Evolutionary conservation across 2,888 invertebrate genomes (phyloP), one percentile per base, ranked within the genome.

Genomic region (Iphiclides podalirius): DNA sequence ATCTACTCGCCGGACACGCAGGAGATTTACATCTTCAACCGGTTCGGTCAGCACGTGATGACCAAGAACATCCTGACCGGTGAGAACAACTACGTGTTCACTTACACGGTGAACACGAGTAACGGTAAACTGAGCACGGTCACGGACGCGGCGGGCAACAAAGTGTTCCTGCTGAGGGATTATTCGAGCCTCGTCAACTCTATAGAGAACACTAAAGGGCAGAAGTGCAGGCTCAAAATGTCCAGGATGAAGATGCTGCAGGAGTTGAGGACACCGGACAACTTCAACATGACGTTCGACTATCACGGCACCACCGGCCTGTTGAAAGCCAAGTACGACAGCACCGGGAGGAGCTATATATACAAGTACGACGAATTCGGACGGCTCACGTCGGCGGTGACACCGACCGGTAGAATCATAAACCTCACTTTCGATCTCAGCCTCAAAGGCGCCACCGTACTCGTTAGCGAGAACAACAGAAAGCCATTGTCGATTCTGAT

Each of bases 311-410:
- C 96, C 0, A 95, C 96, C 0, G 98, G 97, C 0, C 86, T 98
- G 33, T 83, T 98, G 26, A 95, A 95, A 72, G 95, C 96, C 0
- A 96, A 96, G 72, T 90, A 96, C 9, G 97, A 97, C 67, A 95
- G 96, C 53, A 96, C 96, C 1, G 97, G 97, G 1, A 90, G 97
- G 57, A 96, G 96, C 61, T 96, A 96, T 70, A 95, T 97, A 13
- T 98, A 98, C 75, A 95, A 96, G 68, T 98, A 98, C 67, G 98
- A 98, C 70, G 96, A 96, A 71, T 98, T 97, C 69, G 98, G 98
- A 1, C 92, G 98, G 48, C 87, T 98, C 1, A 96, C 95, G 1
- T 94, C 95, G 8, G 96, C 97, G 0, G 95, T 98, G 0, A 97
- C 97, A 4, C 98, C 98, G 0, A 98, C 98, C n/a, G 98, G 98